Evolutionary conservation across 2,113 vertebrate genomes (phyloP).

Genomic region (Oncorhynchus mykiss): DNA sequence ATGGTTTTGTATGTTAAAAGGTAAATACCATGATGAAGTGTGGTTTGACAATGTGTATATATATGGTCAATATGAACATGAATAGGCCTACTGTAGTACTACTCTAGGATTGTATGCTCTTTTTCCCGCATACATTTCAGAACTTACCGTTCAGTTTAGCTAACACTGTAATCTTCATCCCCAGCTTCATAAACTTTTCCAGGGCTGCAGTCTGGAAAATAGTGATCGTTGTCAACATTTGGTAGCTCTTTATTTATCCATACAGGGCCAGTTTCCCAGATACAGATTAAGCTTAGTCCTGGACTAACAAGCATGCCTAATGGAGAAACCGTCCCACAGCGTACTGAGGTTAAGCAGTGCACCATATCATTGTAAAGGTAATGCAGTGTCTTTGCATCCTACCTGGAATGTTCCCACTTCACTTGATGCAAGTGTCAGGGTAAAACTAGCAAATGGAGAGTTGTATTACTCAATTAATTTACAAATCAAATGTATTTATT

Average conservation of each 20-base stretch:
- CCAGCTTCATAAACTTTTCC: accelerated
- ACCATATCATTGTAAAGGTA: background rate
- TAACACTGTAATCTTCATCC: background rate
- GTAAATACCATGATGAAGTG: background rate
- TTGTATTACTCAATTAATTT: background rate
- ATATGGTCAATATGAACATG: background rate
- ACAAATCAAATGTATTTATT: background rate
- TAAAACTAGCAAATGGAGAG: conserved; percentile 45
- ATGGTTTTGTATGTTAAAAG: background rate
- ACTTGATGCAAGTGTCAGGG: conserved; percentile 37
- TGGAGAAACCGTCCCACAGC: too few species aligned
- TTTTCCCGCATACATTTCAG: background rate
- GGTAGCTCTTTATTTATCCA: background rate
- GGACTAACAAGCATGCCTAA: too few species aligned
- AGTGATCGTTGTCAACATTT: background rate
- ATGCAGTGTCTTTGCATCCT: background rate
- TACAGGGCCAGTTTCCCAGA: too few species aligned
- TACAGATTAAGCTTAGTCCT: too few species aligned
- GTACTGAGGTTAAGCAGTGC: too few species aligned
- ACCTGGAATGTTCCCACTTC: conserved; percentile 66
- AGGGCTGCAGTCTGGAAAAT: conserved; percentile 49
- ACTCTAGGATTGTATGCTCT: background rate
- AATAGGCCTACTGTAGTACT: background rate
- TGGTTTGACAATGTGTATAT: background rate
- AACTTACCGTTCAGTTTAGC: conserved; percentile 56